A percentile compares a stretch with the other conserved stretches of the same genome.
phyloP scores from a whole-genome alignment of 2,797 vertebrate species.

The Valencia hispanica region DNA sequence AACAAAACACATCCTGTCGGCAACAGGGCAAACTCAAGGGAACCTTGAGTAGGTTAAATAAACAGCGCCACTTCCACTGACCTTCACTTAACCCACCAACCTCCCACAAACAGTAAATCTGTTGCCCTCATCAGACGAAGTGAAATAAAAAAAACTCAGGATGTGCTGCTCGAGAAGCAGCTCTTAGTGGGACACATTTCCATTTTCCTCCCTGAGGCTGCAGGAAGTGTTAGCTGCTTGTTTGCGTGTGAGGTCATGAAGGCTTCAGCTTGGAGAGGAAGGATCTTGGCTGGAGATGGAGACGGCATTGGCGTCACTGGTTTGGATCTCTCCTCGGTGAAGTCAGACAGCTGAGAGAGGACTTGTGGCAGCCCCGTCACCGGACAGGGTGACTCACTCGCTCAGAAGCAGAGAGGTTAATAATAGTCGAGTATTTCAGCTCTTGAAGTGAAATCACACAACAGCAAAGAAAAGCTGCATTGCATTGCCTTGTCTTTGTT shows the following conservation, averaged over 20 bases:
- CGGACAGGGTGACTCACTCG: constrained; percentile 75
- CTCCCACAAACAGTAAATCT: constrained; percentile 27
- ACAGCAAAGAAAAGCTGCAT: constrained; percentile 23
- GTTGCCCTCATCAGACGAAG: constrained; percentile 28
- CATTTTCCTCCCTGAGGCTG: constrained; percentile 20
- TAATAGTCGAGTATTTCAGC: constrained; percentile 70
- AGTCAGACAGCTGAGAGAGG: constrained; percentile 74
- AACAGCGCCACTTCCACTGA: constrained; percentile 55
- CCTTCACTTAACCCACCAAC: constrained; percentile 48
- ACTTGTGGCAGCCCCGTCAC: constrained; percentile 69
- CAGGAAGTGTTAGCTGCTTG: constrained; percentile 53
- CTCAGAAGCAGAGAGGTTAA: constrained; percentile 74
- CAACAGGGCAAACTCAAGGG: constrained; percentile 31
- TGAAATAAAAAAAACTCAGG: constrained; percentile 50
- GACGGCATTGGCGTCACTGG: constrained; percentile 70
- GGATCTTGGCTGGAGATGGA: constrained; percentile 59
- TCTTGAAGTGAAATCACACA: constrained; percentile 61
- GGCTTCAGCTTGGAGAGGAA: constrained; percentile 47
- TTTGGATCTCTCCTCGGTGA: constrained; percentile 62
- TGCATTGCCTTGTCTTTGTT: background rate
- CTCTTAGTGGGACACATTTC: constrained; percentile 19
- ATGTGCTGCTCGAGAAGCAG: constrained; percentile 10
- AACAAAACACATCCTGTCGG: constrained; percentile 29
- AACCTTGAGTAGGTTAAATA: constrained; percentile 45
- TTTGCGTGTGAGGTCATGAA: constrained; percentile 62